These are phyloP conservation scores for Drosophila suboccidentalis DNA, from an alignment of 2,888 invertebrate genomes.

Conservation along the genomic window DNA sequence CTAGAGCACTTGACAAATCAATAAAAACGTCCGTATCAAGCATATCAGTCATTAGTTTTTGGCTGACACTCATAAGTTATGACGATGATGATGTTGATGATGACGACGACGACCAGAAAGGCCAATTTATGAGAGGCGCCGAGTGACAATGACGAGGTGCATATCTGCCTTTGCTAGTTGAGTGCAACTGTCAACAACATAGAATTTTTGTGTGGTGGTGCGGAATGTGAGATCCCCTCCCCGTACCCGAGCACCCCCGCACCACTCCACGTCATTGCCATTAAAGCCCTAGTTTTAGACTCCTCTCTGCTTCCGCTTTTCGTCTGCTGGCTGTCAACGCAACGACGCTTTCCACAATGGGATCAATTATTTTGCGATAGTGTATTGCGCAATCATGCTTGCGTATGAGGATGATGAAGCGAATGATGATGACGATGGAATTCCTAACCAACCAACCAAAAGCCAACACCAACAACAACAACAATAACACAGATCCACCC, in stretches of 20 bases:
- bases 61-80: slow-evolving; percentile 27
- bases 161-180: slow-evolving; percentile 18
- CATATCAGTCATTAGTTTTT: slow-evolving; percentile 68
- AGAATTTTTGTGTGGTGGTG: slow-evolving; percentile 39
- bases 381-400: slow-evolving; percentile 66
- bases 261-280: background rate
- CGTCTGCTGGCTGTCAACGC: slow-evolving; percentile 59
- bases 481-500: background rate
- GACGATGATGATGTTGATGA: slow-evolving; percentile 1
- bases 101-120: slow-evolving; percentile 38
- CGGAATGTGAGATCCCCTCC: background rate
- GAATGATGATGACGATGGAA: slow-evolving; percentile 5
- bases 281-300: background rate
- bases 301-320: slow-evolving; percentile 11
- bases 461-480: slow-evolving; percentile 15
- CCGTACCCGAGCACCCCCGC: too few species aligned
- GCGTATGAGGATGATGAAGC: slow-evolving; percentile 15
- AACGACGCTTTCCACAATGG: slow-evolving; percentile 70
- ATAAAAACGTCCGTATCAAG: slow-evolving; percentile 70
- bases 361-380: slow-evolving; percentile 76
- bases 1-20: slow-evolving; percentile 58
- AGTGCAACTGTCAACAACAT: slow-evolving; percentile 66
- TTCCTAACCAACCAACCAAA: slow-evolving; percentile 31
- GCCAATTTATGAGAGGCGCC: slow-evolving; percentile 52
- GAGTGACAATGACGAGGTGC: slow-evolving; percentile 58